Base-by-base conservation (phyloP, 2,797 vertebrate genomes). In the Anomalospiza imberbis region DNA sequence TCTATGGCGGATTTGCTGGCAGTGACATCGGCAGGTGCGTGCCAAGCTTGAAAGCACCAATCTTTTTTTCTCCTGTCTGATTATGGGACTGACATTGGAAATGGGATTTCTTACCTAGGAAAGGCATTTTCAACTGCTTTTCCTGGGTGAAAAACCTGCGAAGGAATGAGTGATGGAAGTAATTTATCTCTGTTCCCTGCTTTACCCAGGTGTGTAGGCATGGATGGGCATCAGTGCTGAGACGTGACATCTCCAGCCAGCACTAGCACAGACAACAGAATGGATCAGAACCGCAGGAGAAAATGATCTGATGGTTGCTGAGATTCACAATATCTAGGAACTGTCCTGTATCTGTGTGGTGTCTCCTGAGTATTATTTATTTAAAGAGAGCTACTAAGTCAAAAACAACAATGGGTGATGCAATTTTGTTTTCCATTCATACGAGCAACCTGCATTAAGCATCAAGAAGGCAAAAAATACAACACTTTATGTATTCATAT, bases 201-300 rank as follows among this genome's bases (percentile, higher is more conserved):
- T 60, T 62, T 1, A 0, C 19, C 9, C 36, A 17, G 16, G 3
- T 2, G 0, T 24, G 26, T 21, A 6, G 1, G 14, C 51, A 63
- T 0, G 0, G 12, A 24, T 12, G 13, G 18, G 12, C 16, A 20
- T 9, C 32, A 42, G 14, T 62, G 2, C 17, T 54, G 26, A 42
- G 42, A 15, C 0, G 0, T n/a, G 25, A 13, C 11, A 24, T 22
- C 20, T 44, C 51, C 58, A 68, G 15, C 24, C 17, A 3, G 40
- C n/a, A 58, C 13, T 29, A 71, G 13, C 28, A 67, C 26, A 38
- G 15, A 26, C 13, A 83, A 28, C 36, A 88, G 19, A 9, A 19
- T 42, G 38, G 10, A 34, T 28, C 13, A 61, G 44, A 36, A 11
- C 28, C 71, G 45, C 36, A 55, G 32, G 6, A 73, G 5, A 20